These are phyloP conservation scores for Drosophila buzzatii DNA, from an alignment of 2,888 invertebrate genomes.

Conservation along the genomic window DNA sequence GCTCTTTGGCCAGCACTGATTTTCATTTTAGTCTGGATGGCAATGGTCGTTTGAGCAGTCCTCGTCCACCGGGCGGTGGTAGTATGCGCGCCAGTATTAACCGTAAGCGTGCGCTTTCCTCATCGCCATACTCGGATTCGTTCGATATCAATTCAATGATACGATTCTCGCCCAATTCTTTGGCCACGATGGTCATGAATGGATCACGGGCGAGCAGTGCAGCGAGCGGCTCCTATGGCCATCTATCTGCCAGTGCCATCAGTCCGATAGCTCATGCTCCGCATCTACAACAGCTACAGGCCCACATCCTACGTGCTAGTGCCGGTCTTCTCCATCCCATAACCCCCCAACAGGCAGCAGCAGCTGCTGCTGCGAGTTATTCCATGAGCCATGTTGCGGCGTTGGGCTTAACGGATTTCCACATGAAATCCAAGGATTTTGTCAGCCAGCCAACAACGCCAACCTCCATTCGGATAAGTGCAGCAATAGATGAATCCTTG, in stretches of 20 bases:
- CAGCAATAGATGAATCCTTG: conserved; percentile 31
- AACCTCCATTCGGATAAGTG: conserved; percentile 28
- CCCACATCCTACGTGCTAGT: conserved; percentile 90
- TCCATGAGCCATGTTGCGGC: conserved; percentile 75
- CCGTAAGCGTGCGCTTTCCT: conserved; percentile 96
- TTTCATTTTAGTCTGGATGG: conserved; percentile 96
- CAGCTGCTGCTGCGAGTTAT: conserved; percentile 74
- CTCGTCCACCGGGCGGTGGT: conserved; percentile 86
- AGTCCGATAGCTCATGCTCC: conserved; percentile 91
- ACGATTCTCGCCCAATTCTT: conserved; percentile 96
- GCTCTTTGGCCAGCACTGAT: conserved; percentile 93
- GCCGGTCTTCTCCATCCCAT: conserved; percentile 84
- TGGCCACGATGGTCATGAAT: conserved; percentile 91
- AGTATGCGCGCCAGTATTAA: conserved; percentile 88
- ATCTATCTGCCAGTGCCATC: conserved; percentile 96
- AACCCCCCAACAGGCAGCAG: conserved; percentile 78
- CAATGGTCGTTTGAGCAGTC: conserved; percentile 89
- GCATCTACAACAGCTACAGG: conserved; percentile 91
- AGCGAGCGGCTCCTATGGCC: conserved; percentile 98
- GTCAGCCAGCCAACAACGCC: conserved; percentile 40
- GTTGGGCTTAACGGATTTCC: conserved; percentile 45
- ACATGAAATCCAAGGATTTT: conserved; percentile 34
- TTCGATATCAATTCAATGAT: conserved; percentile 98
- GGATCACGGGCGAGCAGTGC: conserved; percentile 91
- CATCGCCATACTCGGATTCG: conserved; percentile 97